phyloP scores from a whole-genome alignment of 2,797 vertebrate species.

The Myotis findleyi region DNA sequence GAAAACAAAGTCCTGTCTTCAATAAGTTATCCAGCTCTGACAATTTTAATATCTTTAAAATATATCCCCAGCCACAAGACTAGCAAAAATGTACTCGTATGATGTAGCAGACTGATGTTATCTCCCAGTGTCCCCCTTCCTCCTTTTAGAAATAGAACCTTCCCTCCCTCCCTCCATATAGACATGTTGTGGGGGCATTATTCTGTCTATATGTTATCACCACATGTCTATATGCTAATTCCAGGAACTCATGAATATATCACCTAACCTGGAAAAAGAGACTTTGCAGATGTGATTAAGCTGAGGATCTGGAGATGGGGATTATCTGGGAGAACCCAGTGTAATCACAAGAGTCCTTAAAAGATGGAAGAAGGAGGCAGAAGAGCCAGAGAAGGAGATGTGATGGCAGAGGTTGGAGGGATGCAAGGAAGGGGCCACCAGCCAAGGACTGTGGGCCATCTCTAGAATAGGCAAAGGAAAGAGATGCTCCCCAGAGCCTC shows the following conservation, averaged over 20 bases:
- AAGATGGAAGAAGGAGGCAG: not conserved
- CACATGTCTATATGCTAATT: not conserved
- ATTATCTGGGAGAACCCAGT: not conserved
- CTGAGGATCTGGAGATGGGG: not conserved
- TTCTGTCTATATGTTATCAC: not conserved
- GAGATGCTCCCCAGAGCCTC: not conserved
- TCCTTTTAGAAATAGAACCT: slow-evolving; percentile 37
- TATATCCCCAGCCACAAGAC: not conserved
- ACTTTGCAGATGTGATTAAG: not conserved
- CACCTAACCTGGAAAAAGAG: not conserved
- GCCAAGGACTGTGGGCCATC: not conserved
- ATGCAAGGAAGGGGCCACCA: not conserved
- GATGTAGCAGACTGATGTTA: not conserved
- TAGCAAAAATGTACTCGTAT: not conserved
- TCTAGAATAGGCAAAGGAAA: slow-evolving; percentile 3
- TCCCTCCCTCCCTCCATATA: not conserved
- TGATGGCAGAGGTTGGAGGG: not conserved
- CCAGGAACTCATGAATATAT: not conserved
- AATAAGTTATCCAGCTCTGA: slow-evolving; percentile 39
- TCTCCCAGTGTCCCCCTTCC: not conserved
- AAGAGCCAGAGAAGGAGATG: slow-evolving; percentile 9
- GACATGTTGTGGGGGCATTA: no score
- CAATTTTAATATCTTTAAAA: slow-evolving; percentile 19
- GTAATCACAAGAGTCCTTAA: not conserved
- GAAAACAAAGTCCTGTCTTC: not conserved